These are phyloP conservation scores for Lysiphlebus fabarum DNA, from an alignment of 1,140 invertebrate genomes.

Conservation along the genomic window DNA sequence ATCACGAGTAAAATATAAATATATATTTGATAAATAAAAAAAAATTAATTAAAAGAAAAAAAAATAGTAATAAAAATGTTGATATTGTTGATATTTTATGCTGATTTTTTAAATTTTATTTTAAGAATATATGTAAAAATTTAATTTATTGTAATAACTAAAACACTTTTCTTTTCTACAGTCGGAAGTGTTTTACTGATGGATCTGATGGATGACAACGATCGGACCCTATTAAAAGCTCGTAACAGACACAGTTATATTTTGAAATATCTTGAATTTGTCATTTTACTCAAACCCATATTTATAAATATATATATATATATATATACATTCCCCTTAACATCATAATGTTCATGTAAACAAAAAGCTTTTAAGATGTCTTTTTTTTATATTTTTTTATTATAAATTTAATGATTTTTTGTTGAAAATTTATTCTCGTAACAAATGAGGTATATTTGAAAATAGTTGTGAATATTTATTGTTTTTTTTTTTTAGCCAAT, in stretches of 20 bases:
- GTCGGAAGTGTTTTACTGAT: conserved; percentile 34
- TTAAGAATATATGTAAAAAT: conserved; percentile 20
- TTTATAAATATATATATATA: background rate
- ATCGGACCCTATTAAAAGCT: conserved; percentile 35
- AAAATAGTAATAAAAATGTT: too few species aligned
- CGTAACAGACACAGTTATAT: conserved; percentile 20
- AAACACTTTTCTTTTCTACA: background rate
- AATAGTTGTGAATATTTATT: too few species aligned
- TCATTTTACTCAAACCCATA: conserved; percentile 29
- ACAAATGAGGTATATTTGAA: too few species aligned
- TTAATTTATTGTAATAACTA: too few species aligned
- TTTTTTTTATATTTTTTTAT: too few species aligned
- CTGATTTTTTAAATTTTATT: conserved; percentile 29
- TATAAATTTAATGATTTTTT: too few species aligned
- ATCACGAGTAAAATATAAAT: too few species aligned
- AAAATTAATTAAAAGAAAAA: too few species aligned
- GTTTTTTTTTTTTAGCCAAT: too few species aligned
- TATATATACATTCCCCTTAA: conserved; percentile 14
- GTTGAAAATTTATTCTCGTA: too few species aligned
- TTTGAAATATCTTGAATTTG: conserved; percentile 37
- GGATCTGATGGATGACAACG: conserved; percentile 37
- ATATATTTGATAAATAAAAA: too few species aligned
- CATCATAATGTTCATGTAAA: conserved; percentile 21
- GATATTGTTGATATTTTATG: background rate
- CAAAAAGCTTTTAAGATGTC: conserved; percentile 38